Percentiles rank a stretch among this genome's conserved stretches.
Conservation (phyloP, 2,113 vertebrate species). For the Odontophorus gujanensis region DNA sequence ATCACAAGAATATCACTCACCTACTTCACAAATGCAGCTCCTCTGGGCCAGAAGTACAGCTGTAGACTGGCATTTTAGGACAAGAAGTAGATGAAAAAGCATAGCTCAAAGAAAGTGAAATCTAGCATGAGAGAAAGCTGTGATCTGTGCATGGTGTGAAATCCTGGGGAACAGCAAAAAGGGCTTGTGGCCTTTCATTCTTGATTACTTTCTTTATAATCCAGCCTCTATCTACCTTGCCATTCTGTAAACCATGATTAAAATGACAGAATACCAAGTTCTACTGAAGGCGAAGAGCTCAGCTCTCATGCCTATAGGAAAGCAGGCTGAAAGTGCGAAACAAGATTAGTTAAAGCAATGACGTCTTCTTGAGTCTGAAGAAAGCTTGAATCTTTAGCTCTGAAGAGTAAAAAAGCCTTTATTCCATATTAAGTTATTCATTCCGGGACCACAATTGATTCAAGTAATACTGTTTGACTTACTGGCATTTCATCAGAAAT, state of each 20-base stretch:
- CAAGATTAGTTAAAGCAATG: neutral
- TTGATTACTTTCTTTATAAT: neutral
- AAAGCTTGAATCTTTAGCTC: neutral
- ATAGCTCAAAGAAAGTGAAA: neutral
- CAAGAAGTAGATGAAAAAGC: neutral
- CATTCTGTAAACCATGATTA: neutral
- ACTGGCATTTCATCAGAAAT: neutral
- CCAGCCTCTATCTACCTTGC: neutral
- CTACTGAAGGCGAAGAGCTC: neutral
- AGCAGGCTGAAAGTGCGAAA: neutral
- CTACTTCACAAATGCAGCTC: neutral
- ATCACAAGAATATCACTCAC: neutral
- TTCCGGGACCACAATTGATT: neutral
- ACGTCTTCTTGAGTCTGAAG: neutral
- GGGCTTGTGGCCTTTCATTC: neutral
- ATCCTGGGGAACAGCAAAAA: neutral
- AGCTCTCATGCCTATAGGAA: neutral
- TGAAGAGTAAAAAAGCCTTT: neutral
- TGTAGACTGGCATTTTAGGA: neutral
- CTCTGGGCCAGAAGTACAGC: neutral
- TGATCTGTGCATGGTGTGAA: neutral
- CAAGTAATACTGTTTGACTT: neutral
- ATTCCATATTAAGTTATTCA: neutral
- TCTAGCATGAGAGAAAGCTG: accelerated
- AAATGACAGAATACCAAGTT: neutral